Conservation (phyloP, 1,140 invertebrate genomes). For the Ostrea denselamellosa region DNA sequence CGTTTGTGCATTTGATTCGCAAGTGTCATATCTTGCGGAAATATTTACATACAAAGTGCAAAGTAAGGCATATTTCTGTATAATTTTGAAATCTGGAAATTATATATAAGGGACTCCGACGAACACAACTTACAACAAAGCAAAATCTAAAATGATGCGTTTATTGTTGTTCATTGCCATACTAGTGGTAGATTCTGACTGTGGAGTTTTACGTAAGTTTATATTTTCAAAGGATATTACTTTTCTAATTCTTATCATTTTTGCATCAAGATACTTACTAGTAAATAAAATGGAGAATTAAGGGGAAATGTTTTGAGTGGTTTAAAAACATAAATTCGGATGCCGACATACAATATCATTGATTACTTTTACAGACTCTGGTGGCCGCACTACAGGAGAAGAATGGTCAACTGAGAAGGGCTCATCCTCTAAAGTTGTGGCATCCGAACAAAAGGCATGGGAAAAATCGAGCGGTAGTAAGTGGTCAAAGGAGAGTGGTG, state of each 20-base stretch:
- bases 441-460: not conserved
- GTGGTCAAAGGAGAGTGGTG: not conserved
- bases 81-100: not conserved
- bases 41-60: not conserved
- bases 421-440: not conserved
- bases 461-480: not conserved
- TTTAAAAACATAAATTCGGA: no score
- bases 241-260: no score
- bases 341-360: no score
- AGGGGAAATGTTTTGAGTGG: no score
- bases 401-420: not conserved
- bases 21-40: not conserved
- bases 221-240: not conserved
- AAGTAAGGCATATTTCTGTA: not conserved
- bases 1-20: slow-evolving; percentile 5
- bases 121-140: not conserved
- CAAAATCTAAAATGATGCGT: not conserved
- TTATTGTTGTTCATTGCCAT: not conserved
- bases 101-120: not conserved
- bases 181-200: not conserved
- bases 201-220: not conserved
- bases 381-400: not conserved
- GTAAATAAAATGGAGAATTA: no score
- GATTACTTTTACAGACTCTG: not conserved
- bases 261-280: no score